Evolutionary conservation across 2,113 vertebrate species (phyloP).

Genomic region (Alexandromys fortis): DNA sequence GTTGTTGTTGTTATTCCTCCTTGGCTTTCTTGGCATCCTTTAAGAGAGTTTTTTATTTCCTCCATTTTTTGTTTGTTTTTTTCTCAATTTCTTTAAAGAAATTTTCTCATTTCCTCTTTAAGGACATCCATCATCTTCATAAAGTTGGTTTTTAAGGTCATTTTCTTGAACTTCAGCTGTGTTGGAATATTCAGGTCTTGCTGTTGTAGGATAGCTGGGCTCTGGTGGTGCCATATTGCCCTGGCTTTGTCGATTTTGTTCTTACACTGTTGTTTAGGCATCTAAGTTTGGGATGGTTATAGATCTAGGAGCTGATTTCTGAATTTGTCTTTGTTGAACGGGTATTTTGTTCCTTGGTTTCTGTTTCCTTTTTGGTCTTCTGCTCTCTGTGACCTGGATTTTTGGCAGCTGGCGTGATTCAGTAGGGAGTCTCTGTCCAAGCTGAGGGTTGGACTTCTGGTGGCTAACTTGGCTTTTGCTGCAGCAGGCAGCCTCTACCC

Average conservation of each 20-base stretch:
- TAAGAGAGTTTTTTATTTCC: background rate
- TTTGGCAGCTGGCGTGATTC: background rate
- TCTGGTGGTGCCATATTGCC: background rate
- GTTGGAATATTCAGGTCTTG: background rate
- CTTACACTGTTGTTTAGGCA: background rate
- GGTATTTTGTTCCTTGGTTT: background rate
- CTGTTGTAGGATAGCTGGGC: background rate
- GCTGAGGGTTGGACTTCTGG: background rate
- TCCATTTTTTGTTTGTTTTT: background rate
- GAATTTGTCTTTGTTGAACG: background rate
- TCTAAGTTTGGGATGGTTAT: background rate
- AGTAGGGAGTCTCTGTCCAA: background rate
- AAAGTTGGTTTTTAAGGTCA: background rate
- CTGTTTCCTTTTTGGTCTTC: background rate
- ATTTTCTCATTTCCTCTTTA: background rate
- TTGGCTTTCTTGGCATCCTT: background rate
- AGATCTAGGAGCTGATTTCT: background rate
- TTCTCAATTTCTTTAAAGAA: background rate
- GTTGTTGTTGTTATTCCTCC: no score
- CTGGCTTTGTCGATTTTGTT: background rate
- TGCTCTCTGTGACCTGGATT: background rate
- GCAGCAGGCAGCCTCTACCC: background rate
- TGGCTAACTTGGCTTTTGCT: background rate
- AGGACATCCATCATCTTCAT: background rate
- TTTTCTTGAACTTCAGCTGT: background rate